Conservation (phyloP, 2,113 vertebrate genomes). For the Sciurus niger region DNA sequence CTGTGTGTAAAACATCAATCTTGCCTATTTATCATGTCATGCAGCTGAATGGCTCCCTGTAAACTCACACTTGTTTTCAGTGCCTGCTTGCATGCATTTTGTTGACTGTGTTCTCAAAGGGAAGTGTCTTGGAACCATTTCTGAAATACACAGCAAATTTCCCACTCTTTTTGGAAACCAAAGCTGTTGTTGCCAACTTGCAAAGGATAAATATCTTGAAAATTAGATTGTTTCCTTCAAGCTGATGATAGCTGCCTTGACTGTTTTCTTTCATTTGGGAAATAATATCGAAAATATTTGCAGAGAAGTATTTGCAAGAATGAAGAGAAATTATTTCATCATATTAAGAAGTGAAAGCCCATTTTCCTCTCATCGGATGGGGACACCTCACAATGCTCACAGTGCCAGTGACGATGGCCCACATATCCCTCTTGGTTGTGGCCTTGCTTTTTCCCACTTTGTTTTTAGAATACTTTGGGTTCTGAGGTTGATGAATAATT, state of each 20-base stretch:
- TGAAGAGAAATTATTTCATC: constrained; percentile 82
- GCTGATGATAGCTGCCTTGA: constrained; percentile 79
- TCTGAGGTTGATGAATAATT: constrained; percentile 37
- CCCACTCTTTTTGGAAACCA: constrained; percentile 79
- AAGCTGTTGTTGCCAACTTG: constrained; percentile 83
- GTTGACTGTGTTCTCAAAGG: constrained; percentile 82
- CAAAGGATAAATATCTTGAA: constrained; percentile 84
- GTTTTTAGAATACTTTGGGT: not conserved
- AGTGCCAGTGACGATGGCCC: not conserved
- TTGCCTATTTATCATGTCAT: constrained; percentile 84
- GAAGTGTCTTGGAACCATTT: constrained; percentile 85
- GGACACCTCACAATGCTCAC: constrained; percentile 16
- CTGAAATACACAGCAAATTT: constrained; percentile 83
- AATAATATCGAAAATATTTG: constrained; percentile 87
- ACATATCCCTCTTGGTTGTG: not conserved
- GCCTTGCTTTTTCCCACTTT: constrained; percentile 8
- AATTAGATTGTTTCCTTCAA: constrained; percentile 87
- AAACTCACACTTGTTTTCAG: constrained; percentile 85
- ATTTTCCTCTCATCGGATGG: constrained; percentile 85
- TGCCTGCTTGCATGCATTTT: constrained; percentile 84
- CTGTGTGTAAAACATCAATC: constrained; percentile 79
- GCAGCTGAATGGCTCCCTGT: constrained; percentile 85
- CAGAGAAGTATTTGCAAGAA: constrained; percentile 81
- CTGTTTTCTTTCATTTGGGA: constrained; percentile 85
- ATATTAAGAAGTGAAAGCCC: constrained; percentile 80